Base-by-base conservation (phyloP, 2,888 invertebrate genomes). In the Plemyria rubiginata region DNA sequence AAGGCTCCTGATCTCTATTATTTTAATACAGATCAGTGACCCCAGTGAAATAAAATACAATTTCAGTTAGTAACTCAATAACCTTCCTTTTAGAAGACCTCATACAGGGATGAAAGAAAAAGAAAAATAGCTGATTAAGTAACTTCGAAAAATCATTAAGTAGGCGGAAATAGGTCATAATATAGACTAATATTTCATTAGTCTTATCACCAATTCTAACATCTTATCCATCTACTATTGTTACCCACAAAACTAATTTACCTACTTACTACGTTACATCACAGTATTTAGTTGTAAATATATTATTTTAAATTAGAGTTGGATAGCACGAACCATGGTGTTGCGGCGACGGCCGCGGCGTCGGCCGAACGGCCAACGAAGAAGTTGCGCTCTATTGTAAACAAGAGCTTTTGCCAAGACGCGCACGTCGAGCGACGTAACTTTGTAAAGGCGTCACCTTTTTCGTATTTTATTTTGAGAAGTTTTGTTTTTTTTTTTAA, bases 371-470 rank as follows among this genome's bases (percentile, higher is more conserved):
- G 74, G 72, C 72, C 74, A 68, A 72, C 73, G 75, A 79, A 82
- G 87, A 87, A 80, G 87, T 86, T 87, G 87, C 85, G 85, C 80
- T 81, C 82, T 84, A 82, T 86, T 90, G 90, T 90, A 90, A 91
- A 90, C 90, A 91, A 86, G 85, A 85, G 88, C 88, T 86, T 86
- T 87, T 87, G 87, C 87, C 86, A 80, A 77, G 73, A 38, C 83
- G 85, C 90, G 90, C 89, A 87, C 75, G 86, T 67, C 71, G 61
- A 38, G 9, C 71, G 75, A 57, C 11, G 67, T 83, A 75, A 75
- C 68, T 79, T 88, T 86, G 86, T 70, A 70, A 38, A 65, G 73
- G 70, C 82, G 88, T 77, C 32, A 12, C 29, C 13, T 29, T 32
- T 22, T 32, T 12, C 8, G 12, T 4, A 2, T 22, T 22, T 32